A percentile compares a stretch with the other conserved stretches of the same genome.
Evolutionary conservation across 1,140 invertebrate species (phyloP).

Genomic region (Paracyclopina nana): DNA sequence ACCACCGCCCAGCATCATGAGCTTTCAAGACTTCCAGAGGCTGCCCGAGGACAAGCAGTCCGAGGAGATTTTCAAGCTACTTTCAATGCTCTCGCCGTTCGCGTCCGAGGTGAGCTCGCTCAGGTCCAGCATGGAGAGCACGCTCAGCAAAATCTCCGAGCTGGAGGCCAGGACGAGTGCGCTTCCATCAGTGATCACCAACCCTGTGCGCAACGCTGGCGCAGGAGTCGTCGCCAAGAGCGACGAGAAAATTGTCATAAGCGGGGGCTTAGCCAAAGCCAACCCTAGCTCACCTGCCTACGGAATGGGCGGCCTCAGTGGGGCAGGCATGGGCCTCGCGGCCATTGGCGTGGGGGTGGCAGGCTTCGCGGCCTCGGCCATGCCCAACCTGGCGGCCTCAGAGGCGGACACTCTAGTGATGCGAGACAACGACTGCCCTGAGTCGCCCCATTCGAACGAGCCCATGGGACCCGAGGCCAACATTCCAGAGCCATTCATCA

Average conservation of each 20-base stretch:
- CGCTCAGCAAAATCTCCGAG: conserved; percentile 1
- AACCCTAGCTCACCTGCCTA: no score
- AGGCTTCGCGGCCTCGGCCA: not conserved
- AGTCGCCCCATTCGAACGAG: conserved; percentile 22
- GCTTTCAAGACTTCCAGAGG: conserved; percentile 13
- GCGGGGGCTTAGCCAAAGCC: no score
- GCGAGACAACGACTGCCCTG: conserved; percentile 19
- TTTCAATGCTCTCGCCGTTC: conserved; percentile 11
- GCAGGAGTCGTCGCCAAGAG: no score
- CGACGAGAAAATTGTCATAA: no score
- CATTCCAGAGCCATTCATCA: conserved; percentile 13
- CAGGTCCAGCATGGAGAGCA: not conserved
- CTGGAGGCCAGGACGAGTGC: no score
- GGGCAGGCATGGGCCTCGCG: not conserved
- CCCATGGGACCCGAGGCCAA: conserved; percentile 50
- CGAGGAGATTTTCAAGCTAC: conserved; percentile 16
- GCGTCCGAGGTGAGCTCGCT: conserved; percentile 1
- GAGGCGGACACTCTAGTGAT: conserved; percentile 14
- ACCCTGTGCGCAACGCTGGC: no score
- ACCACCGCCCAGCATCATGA: not conserved
- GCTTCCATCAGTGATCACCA: no score
- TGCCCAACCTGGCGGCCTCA: no score
- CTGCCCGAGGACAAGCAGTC: conserved; percentile 8
- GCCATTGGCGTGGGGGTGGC: not conserved
- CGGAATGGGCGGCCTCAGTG: no score